Evolutionary conservation across 2,113 vertebrate species (phyloP).

Genomic region (Caretta caretta): DNA sequence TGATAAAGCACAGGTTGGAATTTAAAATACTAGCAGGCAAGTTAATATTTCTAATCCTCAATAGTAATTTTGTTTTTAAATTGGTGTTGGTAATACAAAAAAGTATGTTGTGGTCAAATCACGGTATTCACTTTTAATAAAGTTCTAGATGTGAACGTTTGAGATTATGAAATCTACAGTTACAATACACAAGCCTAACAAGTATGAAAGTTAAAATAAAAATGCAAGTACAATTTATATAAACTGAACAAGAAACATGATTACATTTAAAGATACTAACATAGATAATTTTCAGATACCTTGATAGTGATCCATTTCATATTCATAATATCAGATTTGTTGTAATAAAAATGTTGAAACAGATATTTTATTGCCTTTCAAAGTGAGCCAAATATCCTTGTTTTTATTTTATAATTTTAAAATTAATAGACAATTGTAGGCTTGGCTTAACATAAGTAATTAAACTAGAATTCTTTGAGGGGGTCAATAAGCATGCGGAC

Average conservation of each 20-base stretch:
- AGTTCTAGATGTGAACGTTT: neutral
- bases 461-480: neutral
- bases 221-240: neutral
- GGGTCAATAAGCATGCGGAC: no score
- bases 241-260: fast-evolving
- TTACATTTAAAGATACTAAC: neutral
- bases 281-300: neutral
- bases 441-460: neutral
- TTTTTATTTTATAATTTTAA: neutral
- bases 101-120: neutral
- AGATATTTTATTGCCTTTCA: fast-evolving
- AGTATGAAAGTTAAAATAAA: neutral
- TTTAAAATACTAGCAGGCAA: neutral
- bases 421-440: neutral
- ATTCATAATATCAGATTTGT: neutral
- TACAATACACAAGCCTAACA: neutral
- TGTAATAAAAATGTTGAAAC: neutral
- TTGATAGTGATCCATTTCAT: neutral
- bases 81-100: neutral
- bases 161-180: neutral
- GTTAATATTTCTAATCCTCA: neutral
- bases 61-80: neutral
- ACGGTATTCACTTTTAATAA: neutral
- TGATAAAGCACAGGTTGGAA: neutral
- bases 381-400: neutral